phyloP scores from a whole-genome alignment of 1,140 invertebrate genomes.

The Euura saliciscinereae region DNA sequence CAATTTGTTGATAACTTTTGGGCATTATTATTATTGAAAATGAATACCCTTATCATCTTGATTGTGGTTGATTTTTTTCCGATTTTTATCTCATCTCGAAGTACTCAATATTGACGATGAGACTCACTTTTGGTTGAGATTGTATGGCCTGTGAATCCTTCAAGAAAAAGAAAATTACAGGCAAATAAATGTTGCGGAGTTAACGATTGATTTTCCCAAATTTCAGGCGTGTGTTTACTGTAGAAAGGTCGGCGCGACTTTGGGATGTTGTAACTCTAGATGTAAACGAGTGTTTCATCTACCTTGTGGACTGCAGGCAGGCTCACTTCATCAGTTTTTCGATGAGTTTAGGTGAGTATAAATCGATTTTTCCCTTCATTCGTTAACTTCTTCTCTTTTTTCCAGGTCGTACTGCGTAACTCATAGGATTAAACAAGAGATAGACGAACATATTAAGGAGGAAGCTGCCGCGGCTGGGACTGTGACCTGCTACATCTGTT shows the following conservation, averaged over 20 bases:
- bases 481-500: conserved; percentile 64
- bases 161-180: too few species aligned
- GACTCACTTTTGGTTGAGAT: too few species aligned
- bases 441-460: conserved; percentile 41
- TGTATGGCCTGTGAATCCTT: too few species aligned
- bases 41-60: too few species aligned
- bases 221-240: conserved; percentile 67
- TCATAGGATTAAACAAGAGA: conserved; percentile 63
- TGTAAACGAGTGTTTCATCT: conserved; percentile 69
- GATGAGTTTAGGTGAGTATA: conserved; percentile 63
- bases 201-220: conserved; percentile 6
- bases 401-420: conserved; percentile 67
- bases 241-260: conserved; percentile 64
- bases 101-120: too few species aligned
- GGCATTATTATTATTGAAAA: too few species aligned
- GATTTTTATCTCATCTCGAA: too few species aligned
- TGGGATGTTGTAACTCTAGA: conserved; percentile 64
- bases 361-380: conserved; percentile 6
- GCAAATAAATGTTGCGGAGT: too few species aligned
- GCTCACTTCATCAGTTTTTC: conserved; percentile 67
- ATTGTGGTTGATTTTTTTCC: too few species aligned
- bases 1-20: too few species aligned
- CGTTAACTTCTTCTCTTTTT: conserved; percentile 19
- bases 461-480: conserved; percentile 34
- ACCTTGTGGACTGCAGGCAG: conserved; percentile 65